Conservation (phyloP, 1,140 invertebrate genomes). For the Fopius arisanus region DNA sequence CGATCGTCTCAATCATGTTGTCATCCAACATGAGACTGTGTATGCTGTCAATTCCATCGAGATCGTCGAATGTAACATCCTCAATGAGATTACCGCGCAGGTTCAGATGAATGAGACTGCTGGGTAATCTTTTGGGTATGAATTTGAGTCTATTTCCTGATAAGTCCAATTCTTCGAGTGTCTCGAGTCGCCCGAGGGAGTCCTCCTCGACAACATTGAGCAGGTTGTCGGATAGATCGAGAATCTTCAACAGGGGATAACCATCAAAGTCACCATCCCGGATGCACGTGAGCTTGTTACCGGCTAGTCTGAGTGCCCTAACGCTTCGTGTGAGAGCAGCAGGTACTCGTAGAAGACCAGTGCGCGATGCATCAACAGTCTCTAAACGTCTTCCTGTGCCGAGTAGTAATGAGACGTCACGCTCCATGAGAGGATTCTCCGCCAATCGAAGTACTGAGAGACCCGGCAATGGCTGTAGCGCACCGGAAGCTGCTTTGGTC, state of each 20-base stretch:
- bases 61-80: constrained; percentile 71
- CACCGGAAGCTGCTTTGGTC: constrained; percentile 72
- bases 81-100: constrained; percentile 74
- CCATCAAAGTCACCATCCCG: constrained; percentile 87
- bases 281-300: constrained; percentile 78
- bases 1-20: constrained; percentile 73
- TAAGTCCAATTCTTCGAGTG: constrained; percentile 80
- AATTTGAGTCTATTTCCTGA: constrained; percentile 76
- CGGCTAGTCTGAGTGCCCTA: constrained; percentile 77
- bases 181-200: constrained; percentile 82
- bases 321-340: constrained; percentile 85
- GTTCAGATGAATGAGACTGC: constrained; percentile 69
- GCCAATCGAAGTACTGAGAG: constrained; percentile 79
- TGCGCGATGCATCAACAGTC: constrained; percentile 83
- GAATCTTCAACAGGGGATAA: constrained; percentile 81
- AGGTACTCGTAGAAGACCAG: constrained; percentile 80
- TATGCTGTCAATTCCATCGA: constrained; percentile 75
- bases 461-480: constrained; percentile 77
- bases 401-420: constrained; percentile 70
- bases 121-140: constrained; percentile 74
- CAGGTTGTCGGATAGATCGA: constrained; percentile 84
- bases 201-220: constrained; percentile 84
- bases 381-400: constrained; percentile 77
- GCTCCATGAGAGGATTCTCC: constrained; percentile 73
- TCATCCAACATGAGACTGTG: constrained; percentile 74